A percentile compares a stretch with the other conserved stretches of the same genome.
Evolutionary conservation across 2,888 invertebrate species (phyloP).

Genomic region (Caenorhabditis virilis): DNA sequence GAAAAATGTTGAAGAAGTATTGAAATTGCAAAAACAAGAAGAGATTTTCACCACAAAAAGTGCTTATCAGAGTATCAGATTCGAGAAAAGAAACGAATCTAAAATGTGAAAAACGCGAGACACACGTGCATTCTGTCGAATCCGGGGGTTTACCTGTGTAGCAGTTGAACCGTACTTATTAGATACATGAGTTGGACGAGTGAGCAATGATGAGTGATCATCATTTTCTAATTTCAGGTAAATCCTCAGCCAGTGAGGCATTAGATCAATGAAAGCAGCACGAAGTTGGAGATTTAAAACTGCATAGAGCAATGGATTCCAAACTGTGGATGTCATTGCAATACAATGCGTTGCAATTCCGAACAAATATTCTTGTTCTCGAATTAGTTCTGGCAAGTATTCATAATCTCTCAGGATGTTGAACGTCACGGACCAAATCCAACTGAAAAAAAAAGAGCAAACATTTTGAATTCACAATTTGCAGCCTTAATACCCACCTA

Average conservation of each 20-base stretch:
- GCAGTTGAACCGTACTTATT: slow-evolving; percentile 42
- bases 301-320: slow-evolving; percentile 66
- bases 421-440: slow-evolving; percentile 65
- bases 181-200: slow-evolving; percentile 22
- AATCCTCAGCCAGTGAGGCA: slow-evolving; percentile 56
- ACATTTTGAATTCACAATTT: not conserved
- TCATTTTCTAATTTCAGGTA: slow-evolving; percentile 24
- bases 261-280: slow-evolving; percentile 62
- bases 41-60: too few species aligned
- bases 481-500: slow-evolving; percentile 27
- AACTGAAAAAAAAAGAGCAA: slow-evolving; percentile 40
- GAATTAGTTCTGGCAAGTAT: slow-evolving; percentile 56
- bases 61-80: too few species aligned
- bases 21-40: not conserved
- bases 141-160: slow-evolving; percentile 29
- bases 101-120: too few species aligned
- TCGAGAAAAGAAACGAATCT: too few species aligned
- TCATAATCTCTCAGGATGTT: slow-evolving; percentile 65
- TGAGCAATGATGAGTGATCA: slow-evolving; percentile 28
- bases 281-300: slow-evolving; percentile 65
- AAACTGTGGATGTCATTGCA: slow-evolving; percentile 68
- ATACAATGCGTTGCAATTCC: slow-evolving; percentile 66
- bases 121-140: too few species aligned
- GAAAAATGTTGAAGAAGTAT: not conserved
- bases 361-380: slow-evolving; percentile 63